phyloP scores from a whole-genome alignment of 2,113 vertebrate genomes.

The Panurus biarmicus region DNA sequence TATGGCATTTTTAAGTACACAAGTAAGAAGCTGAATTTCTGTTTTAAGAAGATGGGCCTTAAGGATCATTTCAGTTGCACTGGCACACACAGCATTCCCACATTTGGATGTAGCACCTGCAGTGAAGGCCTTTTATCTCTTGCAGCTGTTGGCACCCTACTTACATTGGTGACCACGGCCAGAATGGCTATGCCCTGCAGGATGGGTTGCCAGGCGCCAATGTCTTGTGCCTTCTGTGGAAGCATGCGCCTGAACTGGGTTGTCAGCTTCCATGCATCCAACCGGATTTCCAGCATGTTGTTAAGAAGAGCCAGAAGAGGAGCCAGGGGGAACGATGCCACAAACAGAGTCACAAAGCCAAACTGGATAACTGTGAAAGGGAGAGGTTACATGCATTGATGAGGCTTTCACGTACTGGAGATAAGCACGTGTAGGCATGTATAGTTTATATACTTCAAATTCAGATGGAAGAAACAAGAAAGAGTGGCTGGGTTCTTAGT shows the following conservation, averaged over 20 bases:
- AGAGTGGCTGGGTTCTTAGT: not conserved
- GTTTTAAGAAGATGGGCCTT: not conserved
- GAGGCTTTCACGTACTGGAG: not conserved
- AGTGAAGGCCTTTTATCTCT: not conserved
- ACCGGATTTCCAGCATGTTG: slow-evolving; percentile 88
- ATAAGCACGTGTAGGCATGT: not conserved
- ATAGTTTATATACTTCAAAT: not conserved
- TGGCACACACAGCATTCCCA: not conserved
- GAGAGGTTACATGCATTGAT: not conserved
- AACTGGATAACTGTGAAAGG: slow-evolving; percentile 88
- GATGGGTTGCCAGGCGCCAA: slow-evolving; percentile 93
- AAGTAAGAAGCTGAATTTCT: not conserved
- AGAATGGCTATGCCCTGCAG: slow-evolving; percentile 87
- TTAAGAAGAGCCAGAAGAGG: slow-evolving; percentile 89
- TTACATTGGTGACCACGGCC: slow-evolving; percentile 90
- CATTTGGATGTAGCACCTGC: not conserved
- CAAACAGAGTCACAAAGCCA: slow-evolving; percentile 93
- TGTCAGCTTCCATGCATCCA: slow-evolving; percentile 91
- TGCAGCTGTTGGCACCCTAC: not conserved
- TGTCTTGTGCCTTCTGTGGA: slow-evolving; percentile 86
- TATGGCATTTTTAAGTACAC: not conserved
- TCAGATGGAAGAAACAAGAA: not conserved
- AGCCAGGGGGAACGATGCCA: slow-evolving; percentile 93
- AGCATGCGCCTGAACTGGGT: slow-evolving; percentile 88
- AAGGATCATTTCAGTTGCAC: not conserved